These are phyloP conservation scores for Helicolenus hilgendorfi DNA, from an alignment of 2,797 vertebrate species.

Conservation along the genomic window DNA sequence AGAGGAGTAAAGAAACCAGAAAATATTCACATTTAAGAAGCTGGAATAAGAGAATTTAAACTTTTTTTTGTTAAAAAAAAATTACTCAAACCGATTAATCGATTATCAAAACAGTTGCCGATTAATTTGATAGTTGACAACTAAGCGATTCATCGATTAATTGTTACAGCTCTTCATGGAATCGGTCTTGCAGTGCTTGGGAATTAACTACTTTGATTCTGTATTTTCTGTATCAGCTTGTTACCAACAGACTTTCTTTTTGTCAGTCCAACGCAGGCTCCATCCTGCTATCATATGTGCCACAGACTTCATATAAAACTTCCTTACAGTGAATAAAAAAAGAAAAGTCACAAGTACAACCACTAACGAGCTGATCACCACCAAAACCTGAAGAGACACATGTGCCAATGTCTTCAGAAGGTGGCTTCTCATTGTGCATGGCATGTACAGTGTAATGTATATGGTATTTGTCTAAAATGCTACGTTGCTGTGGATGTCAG, in stretches of 20 bases:
- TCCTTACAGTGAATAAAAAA: conserved; percentile 31
- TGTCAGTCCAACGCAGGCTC: conserved; percentile 16
- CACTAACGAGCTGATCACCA: conserved; percentile 62
- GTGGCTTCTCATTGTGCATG: conserved; percentile 90
- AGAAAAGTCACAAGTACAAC: conserved; percentile 56
- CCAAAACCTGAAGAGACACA: conserved; percentile 66
- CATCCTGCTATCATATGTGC: conserved; percentile 20
- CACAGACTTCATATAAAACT: conserved; percentile 57
- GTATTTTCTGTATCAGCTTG: conserved; percentile 28
- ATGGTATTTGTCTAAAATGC: conserved; percentile 86
- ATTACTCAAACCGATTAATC: no score
- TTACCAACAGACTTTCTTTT: conserved; percentile 1
- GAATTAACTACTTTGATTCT: conserved; percentile 18
- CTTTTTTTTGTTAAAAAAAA: no score
- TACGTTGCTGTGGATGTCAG: conserved; percentile 87
- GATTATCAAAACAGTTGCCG: accelerated
- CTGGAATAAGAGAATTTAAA: no score
- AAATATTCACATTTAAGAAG: no score
- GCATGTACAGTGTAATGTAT: conserved; percentile 90
- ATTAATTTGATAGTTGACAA: no score
- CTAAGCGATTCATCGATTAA: no score
- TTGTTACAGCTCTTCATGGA: neutral
- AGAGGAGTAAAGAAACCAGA: no score
- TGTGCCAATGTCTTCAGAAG: conserved; percentile 74
- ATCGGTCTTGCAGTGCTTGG: conserved; percentile 14